phyloP scores from a whole-genome alignment of 2,113 vertebrate species.

The Cololabis saira region DNA sequence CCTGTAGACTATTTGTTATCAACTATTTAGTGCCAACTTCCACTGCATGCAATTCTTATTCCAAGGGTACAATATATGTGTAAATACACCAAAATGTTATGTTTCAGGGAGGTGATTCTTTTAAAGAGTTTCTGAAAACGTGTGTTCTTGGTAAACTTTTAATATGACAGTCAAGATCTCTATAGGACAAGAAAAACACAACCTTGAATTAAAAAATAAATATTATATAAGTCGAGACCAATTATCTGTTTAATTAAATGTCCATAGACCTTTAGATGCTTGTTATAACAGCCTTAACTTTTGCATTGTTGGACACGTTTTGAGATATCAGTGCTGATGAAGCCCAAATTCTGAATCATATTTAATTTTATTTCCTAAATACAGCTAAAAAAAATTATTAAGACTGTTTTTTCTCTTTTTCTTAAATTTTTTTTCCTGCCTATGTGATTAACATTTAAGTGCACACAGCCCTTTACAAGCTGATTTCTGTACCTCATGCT shows the following conservation, averaged over 20 bases:
- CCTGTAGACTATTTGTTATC: too few relatives aligned
- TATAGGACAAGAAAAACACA: constrained; percentile 1
- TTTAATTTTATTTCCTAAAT: too few relatives aligned
- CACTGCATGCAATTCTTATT: not conserved
- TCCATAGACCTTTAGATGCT: not conserved
- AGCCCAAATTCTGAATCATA: constrained; percentile 17
- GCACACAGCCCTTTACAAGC: constrained; percentile 16
- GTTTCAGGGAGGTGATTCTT: not conserved
- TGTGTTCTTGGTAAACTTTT: too few relatives aligned
- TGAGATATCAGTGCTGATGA: constrained; percentile 9
- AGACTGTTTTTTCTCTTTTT: too few relatives aligned
- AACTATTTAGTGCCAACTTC: too few relatives aligned
- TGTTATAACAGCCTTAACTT: constrained; percentile 16
- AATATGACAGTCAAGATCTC: too few relatives aligned
- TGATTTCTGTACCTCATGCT: constrained; percentile 23
- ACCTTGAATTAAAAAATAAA: constrained; percentile 13
- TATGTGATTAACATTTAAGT: not conserved
- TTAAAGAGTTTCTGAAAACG: too few relatives aligned
- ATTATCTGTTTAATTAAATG: constrained; percentile 4
- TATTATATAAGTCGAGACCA: not conserved
- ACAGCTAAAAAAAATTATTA: too few relatives aligned
- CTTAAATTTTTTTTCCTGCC: too few relatives aligned
- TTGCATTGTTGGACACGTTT: constrained; percentile 21
- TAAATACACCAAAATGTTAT: not conserved
- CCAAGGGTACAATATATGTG: not conserved